phyloP scores from a whole-genome alignment of 2,888 invertebrate genomes.

The Folsomia manolachei region DNA sequence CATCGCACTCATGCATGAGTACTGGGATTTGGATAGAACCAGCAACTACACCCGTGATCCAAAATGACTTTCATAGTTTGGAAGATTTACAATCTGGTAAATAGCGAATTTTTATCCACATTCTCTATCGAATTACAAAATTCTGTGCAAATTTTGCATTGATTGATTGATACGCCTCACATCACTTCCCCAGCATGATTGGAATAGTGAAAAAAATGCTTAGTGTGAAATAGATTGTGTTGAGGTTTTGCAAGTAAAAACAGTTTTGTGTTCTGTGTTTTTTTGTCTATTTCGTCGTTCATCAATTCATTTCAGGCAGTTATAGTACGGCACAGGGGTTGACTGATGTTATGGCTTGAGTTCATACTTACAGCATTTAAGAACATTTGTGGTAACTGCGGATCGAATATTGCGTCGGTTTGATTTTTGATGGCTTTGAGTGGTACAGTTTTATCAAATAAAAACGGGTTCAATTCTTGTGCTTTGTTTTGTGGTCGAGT shows the following conservation, averaged over 20 bases:
- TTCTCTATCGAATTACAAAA: not conserved
- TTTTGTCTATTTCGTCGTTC: not conserved
- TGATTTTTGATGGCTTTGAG: not conserved
- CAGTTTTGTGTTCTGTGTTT: not conserved
- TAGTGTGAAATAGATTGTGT: not conserved
- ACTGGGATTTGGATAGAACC: too few relatives aligned
- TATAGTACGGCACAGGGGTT: not conserved
- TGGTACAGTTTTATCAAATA: not conserved
- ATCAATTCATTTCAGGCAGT: not conserved
- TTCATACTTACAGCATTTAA: not conserved
- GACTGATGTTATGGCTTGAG: too few relatives aligned
- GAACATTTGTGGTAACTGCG: not conserved
- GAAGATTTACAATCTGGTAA: too few relatives aligned
- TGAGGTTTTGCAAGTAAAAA: not conserved
- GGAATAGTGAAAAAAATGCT: not conserved
- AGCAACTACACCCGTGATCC: too few relatives aligned
- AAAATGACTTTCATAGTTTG: too few relatives aligned
- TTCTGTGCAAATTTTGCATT: not conserved
- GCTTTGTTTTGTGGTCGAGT: slow-evolving; percentile 13
- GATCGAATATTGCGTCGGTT: not conserved
- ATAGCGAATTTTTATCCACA: not conserved
- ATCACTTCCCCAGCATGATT: not conserved
- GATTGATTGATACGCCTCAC: not conserved
- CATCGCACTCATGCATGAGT: not conserved
- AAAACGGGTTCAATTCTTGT: not conserved